Base-by-base conservation (phyloP, 2,797 vertebrate genomes). In the Cyprinella venusta region DNA sequence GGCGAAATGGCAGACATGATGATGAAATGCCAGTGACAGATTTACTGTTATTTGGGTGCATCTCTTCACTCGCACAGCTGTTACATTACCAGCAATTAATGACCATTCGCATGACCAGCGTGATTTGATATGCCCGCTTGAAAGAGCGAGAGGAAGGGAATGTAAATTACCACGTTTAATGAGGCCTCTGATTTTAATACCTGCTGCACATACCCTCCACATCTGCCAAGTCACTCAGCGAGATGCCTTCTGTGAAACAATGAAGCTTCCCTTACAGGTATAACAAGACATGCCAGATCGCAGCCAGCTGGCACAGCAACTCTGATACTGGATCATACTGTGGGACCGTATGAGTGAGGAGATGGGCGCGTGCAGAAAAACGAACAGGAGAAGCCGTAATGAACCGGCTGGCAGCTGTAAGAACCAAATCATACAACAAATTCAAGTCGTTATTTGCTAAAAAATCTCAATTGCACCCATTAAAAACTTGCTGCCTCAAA, bases 131-230 rank as follows among this genome's bases (percentile, higher is more conserved):
- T 75, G 86, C 85, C 84, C 42, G 36, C 61, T 76, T 50, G 18
- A 88, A 56, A 64, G 80, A 77, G 42, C 83, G 65, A 84, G 59
- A 83, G 79, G 77, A 82, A 82, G 86, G 81, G 87, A 87, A 89
- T 89, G 90, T 93, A 94, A 93, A 94, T 93, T 93, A 93, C 89
- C 76, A 74, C 74, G 75, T 92, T 92, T 92, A 93, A 94, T 93
- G 90, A 93, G 90, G 78, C 79, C 63, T 42, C 67, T 89, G 88
- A 89, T 91, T 93, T 91, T 86, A 88, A 92, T 89, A 91, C 88
- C 86, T 76, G 80, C 52, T 64, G 83, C 50, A 74, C 87, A 91
- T 88, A 87, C 74, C 87, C 56, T 64, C 79, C 63, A 90, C 90
- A 84, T 91, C 89, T 92, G 90, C 87, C 87, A 77, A 83, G 83